Evolutionary conservation across 2,888 invertebrate genomes (phyloP).

Genomic region (Rosalia funebris): DNA sequence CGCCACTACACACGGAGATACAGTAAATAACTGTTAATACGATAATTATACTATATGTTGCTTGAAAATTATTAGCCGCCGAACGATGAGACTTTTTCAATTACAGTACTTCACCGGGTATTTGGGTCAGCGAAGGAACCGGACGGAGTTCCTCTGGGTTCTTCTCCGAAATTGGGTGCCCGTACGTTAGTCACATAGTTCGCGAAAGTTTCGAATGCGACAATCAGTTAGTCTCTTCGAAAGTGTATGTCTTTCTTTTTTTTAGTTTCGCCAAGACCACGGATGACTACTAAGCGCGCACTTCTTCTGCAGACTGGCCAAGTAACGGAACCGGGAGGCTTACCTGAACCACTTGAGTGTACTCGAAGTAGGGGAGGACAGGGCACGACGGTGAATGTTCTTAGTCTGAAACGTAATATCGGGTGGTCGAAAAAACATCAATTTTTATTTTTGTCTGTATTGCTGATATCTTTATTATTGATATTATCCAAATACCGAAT

Average conservation of each 20-base stretch:
- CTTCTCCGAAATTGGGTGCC: background rate
- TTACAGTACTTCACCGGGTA: constrained; percentile 33
- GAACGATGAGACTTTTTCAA: constrained; percentile 36
- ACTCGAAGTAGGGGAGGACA: constrained; percentile 27
- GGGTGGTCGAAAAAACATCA: too few species aligned
- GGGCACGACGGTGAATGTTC: too few species aligned
- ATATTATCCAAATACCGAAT: too few species aligned
- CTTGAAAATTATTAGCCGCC: constrained; percentile 31
- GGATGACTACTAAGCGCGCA: constrained; percentile 37
- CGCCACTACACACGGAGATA: too few species aligned
- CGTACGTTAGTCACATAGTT: background rate
- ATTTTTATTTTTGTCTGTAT: too few species aligned
- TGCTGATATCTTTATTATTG: too few species aligned
- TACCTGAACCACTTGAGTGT: constrained; percentile 37
- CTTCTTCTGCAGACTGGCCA: constrained; percentile 48
- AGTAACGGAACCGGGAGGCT: constrained; percentile 49
- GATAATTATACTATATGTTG: constrained; percentile 27
- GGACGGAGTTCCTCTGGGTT: constrained; percentile 12
- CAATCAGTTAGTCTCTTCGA: too few species aligned
- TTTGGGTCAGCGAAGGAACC: constrained; percentile 39
- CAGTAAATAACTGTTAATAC: constrained; percentile 31
- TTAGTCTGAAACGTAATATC: too few species aligned
- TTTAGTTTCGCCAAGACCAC: constrained; percentile 24
- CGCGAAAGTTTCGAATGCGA: background rate
- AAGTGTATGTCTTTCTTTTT: too few species aligned